phyloP scores from a whole-genome alignment of 2,888 invertebrate genomes.

The Pollenia labialis region DNA sequence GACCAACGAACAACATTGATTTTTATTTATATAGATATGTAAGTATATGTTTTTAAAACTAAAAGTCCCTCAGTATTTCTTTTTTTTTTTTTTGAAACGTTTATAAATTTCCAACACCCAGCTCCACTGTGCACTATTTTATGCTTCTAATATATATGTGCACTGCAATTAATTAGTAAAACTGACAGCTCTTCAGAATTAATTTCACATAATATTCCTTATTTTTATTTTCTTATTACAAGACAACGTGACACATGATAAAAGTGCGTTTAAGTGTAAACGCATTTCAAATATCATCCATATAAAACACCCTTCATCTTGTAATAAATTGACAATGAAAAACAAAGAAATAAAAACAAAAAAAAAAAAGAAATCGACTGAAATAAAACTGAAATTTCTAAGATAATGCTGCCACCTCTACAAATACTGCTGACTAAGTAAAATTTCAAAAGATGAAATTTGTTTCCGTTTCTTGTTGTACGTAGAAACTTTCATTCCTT shows the following conservation, averaged over 20 bases:
- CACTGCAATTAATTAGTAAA: conserved; percentile 72
- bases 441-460: conserved; percentile 55
- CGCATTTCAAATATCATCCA: conserved; percentile 26
- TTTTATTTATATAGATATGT: no score
- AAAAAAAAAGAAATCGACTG: conserved; percentile 24
- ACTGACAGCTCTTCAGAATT: conserved; percentile 72
- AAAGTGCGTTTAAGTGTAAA: conserved; percentile 26
- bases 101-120: not conserved
- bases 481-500: conserved; percentile 13
- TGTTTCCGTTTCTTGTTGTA: conserved; percentile 65
- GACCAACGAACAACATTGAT: no score
- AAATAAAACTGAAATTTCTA: conserved; percentile 51
- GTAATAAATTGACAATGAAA: conserved; percentile 59
- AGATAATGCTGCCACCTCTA: conserved; percentile 43
- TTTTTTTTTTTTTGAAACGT: no score
- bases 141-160: conserved; percentile 50
- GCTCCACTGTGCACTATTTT: conserved; percentile 20
- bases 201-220: conserved; percentile 69
- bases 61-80: no score
- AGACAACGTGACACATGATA: conserved; percentile 22
- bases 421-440: conserved; percentile 36
- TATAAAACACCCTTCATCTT: conserved; percentile 25
- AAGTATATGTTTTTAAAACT: no score
- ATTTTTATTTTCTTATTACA: conserved; percentile 26
- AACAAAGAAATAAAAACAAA: conserved; percentile 23